phyloP scores from a whole-genome alignment of 2,888 invertebrate species.

The Hydraecia micacea region DNA sequence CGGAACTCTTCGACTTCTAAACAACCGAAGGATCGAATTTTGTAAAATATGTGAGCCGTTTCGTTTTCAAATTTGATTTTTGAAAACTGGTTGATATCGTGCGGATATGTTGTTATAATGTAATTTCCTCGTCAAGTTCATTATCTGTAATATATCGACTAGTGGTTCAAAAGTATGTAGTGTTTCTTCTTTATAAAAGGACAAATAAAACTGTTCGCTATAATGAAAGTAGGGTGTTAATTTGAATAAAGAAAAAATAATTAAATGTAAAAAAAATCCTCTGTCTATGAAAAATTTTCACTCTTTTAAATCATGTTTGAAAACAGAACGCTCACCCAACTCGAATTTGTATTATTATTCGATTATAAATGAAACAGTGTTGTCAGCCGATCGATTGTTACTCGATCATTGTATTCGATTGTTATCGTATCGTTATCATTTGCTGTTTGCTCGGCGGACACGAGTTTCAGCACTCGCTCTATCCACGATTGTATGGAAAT shows the following conservation, averaged over 20 bases:
- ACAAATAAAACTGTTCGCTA: conserved; percentile 38
- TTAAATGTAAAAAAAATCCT: conserved; percentile 59
- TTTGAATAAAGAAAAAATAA: conserved; percentile 46
- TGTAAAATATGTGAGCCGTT: conserved; percentile 44
- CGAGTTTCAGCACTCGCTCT: conserved; percentile 45
- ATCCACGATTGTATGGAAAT: conserved; percentile 58
- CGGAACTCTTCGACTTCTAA: conserved; percentile 85
- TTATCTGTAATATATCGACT: background rate
- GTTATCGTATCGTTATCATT: conserved; percentile 48
- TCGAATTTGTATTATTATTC: conserved; percentile 67
- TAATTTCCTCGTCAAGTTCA: conserved; percentile 6
- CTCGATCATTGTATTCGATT: conserved; percentile 52
- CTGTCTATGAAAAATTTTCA: conserved; percentile 44
- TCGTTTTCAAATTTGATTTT: conserved; percentile 47
- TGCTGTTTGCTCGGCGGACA: conserved; percentile 36
- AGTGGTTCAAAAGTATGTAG: conserved; percentile 10
- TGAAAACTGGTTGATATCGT: background rate
- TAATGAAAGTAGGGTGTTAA: conserved; percentile 44
- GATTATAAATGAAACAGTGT: conserved; percentile 53
- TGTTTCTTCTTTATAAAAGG: conserved; percentile 37
- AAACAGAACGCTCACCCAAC: conserved; percentile 57
- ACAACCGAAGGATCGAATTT: conserved; percentile 50
- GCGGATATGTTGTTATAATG: background rate
- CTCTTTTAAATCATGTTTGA: conserved; percentile 56
- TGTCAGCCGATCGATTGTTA: conserved; percentile 43